phyloP scores from a whole-genome alignment of 2,113 vertebrate genomes.

The Petromus typicus region DNA sequence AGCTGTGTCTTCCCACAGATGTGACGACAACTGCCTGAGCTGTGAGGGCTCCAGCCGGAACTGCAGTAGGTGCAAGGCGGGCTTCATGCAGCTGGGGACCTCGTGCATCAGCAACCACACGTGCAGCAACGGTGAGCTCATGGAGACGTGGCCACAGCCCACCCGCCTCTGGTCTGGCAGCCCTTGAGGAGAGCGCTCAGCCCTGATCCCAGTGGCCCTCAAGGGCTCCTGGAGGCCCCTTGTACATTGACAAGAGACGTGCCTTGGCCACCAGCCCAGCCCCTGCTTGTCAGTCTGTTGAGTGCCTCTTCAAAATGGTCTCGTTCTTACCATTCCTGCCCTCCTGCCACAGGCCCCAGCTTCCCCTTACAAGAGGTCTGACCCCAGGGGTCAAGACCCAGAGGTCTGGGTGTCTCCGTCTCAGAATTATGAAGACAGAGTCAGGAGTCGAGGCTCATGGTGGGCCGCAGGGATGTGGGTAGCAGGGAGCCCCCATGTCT shows the following conservation, averaged over 20 bases:
- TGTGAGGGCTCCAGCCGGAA: conserved; percentile 90
- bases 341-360: background rate
- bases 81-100: conserved; percentile 89
- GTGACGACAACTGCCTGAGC: conserved; percentile 91
- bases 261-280: background rate
- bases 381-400: background rate
- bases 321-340: background rate
- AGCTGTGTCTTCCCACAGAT: conserved; percentile 85
- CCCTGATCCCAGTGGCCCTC: background rate
- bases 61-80: conserved; percentile 91
- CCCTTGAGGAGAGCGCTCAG: background rate
- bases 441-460: rapidly evolving
- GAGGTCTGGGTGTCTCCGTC: background rate
- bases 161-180: rapidly evolving
- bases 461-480: background rate
- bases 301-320: background rate
- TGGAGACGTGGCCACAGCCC: too few species aligned
- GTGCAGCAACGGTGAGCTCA: conserved; percentile 95
- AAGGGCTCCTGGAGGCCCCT: background rate
- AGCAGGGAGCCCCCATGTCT: background rate
- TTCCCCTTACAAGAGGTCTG: background rate
- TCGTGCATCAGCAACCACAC: conserved; percentile 91
- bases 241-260: background rate
- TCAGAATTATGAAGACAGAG: background rate
- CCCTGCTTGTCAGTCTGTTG: background rate